Base-by-base conservation (phyloP, 2,888 invertebrate species). In the Heliconius erato region DNA sequence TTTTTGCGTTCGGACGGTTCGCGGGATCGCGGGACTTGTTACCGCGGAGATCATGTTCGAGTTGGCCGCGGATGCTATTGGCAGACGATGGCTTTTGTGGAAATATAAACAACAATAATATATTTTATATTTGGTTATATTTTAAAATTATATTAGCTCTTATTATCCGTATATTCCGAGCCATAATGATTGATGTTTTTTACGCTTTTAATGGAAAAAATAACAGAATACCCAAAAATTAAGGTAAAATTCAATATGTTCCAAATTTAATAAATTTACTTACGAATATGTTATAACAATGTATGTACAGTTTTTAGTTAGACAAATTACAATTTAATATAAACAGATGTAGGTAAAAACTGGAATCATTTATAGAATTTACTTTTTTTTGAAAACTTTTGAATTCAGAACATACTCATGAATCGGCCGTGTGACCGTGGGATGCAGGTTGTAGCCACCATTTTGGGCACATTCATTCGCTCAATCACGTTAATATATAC, bases 1-100 rank as follows among this genome's bases (percentile, higher is more conserved):
- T 90, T 90, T 91, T 88, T 85, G 85, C 85, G 84, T 85, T 84
- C 79, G 81, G 84, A 85, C 86, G 86, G 86, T 84, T 84, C 86
- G 86, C 86, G 84, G 84, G 84, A 79, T 63, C 79, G 79, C 81
- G 59, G 84, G 85, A 85, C 83, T 85, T 84, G 85, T 85, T 85
- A 80, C 83, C 74, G 72, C 78, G 49, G 69, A 49, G 82, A 82
- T 79, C 77, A 74, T 81, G 83, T 83, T 71, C 81, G 49, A 69
- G 76, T 74, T 74, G 54, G 71, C 78, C 78, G 54, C 32, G 74
- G 83, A 71, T 49, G 82, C 49, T 74, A 74, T 67, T 80, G 81
- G 63, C 69, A 74, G 78, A 76, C 35, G 77, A 78, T 78, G 59
- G 49, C 78, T 59, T 72, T 65, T 76, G 63, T 78, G 78, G 65